phyloP scores from a whole-genome alignment of 2,888 invertebrate species.

The Dasypogon diadema region DNA sequence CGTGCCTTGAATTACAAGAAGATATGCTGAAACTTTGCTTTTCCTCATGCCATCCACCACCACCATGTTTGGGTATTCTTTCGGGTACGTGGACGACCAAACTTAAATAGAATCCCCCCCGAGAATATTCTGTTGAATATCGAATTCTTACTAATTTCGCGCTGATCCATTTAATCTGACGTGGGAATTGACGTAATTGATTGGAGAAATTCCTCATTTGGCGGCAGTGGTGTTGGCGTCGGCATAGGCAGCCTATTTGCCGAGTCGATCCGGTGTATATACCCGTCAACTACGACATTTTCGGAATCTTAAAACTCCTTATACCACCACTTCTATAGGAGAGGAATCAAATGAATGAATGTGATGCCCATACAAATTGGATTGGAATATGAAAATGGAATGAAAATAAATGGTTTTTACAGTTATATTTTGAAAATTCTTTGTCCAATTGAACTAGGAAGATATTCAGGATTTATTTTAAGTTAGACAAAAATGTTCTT shows the following conservation, averaged over 20 bases:
- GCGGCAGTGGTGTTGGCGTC: too few species aligned
- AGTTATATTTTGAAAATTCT: too few species aligned
- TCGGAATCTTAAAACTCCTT: too few species aligned
- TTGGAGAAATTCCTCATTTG: background rate
- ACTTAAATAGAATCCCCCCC: background rate
- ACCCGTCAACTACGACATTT: background rate
- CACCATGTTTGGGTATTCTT: background rate
- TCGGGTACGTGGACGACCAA: background rate
- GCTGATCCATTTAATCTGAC: background rate
- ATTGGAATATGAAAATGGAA: too few species aligned
- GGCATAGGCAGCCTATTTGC: background rate
- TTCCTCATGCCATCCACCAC: background rate
- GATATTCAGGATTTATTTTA: too few species aligned
- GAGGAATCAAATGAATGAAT: too few species aligned
- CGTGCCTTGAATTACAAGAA: background rate
- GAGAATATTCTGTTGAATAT: background rate
- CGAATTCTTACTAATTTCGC: constrained; percentile 6
- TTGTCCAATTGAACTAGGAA: too few species aligned
- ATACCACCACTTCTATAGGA: too few species aligned
- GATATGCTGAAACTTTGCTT: background rate
- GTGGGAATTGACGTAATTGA: constrained; percentile 4
- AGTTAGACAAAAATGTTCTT: too few species aligned
- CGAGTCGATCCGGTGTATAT: background rate
- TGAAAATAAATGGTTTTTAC: too few species aligned
- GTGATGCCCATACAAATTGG: too few species aligned